Evolutionary conservation across 2,797 vertebrate genomes (phyloP), one percentile per base, ranked within the genome.

Genomic region (Lycodopsis pacificus): DNA sequence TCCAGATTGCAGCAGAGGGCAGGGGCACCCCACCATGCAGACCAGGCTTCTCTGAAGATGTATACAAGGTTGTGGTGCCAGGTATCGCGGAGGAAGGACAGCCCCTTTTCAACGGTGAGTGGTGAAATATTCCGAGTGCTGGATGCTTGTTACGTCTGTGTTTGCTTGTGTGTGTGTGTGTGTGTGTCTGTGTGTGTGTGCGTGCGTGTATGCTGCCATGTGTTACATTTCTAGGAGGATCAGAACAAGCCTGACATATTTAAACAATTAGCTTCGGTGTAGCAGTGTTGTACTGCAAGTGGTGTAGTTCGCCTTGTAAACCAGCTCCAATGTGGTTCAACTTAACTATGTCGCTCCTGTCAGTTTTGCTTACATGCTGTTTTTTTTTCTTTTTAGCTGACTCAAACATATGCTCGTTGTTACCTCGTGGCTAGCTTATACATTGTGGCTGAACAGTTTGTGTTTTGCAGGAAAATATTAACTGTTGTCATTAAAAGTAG

Each of bases 1-100:
- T 88, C 89, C 95, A 98, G 97, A 96, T 96, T 80, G 95, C 96
- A 42, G 95, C 95, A 90, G 95, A 97, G 93, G 95, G 96, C 93
- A 94, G 94, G 92, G 96, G 95, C 92, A 93, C 94, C 88, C 88
- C 92, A 80, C 94, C 95, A 90, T 99, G 97, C 96, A 97, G 93
- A 93, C 97, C 96, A 85, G 97, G 97, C 93, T 99, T 99, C 95
- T 95, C 96, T 87, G 96, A 99, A 96, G 97, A 97, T 82, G 94
- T 96, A 81, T 97, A 98, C 95, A 95, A 94, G 73, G 96, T 93
- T 89, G 51, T 72, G 77, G 91, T 99, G 86, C 95, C 97, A 30
- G 96, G 95, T 89, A 95, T 90, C 63, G 81, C 96, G 57, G 95
- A 93, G 42, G 93, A 96, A 95, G 98, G 97, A 91, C 97, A 96